Evolutionary conservation across 2,797 vertebrate genomes (phyloP), one percentile per base, ranked within the genome.

Genomic region (Sebastes wilsoni): DNA sequence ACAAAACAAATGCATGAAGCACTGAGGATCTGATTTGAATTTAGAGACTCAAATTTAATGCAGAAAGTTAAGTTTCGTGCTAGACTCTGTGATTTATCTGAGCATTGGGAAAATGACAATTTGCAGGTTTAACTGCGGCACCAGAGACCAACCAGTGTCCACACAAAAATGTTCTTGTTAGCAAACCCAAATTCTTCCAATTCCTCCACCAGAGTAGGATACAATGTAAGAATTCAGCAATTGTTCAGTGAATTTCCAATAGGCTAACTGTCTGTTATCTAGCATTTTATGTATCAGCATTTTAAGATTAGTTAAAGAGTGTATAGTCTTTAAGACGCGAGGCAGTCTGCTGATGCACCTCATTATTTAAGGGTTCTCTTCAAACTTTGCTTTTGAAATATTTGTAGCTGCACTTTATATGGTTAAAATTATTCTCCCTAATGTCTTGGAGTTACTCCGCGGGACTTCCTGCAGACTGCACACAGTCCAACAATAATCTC

Each of bases 1-100:
- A 55, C 14, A 59, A 56, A 75, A 80, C 58, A 67, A 77, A 86
- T 72, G 27, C 61, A 77, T 54, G 42, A 59, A 22, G n/a, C 30
- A 30, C 64, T 3, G 13, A 46, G 12, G 9, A 59, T 72, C 23
- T 80, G 71, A 78, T 58, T 73, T 74, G 16, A 84, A 76, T 23
- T 54, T 7, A 59, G 23, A 23, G 12, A 56, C 28, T 59, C 4
- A 14, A 13, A 54, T 72, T 77, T 18, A 66, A 56, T 36, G 16
- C 66, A 60, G 20, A 66, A 68, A 61, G 30, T 25, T 76, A 23
- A 0, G 6, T 61, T 60, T 55, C 36, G 32, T 58, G 16, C 46
- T 22, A 23, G 18, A 74, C 18, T 65, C 32, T 12, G 18, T 38
- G 18, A 9, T 61, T 64, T 34, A 23, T 30, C 32, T 66, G 10